Conservation (phyloP, 2,113 vertebrate species). For the Passer montanus region DNA sequence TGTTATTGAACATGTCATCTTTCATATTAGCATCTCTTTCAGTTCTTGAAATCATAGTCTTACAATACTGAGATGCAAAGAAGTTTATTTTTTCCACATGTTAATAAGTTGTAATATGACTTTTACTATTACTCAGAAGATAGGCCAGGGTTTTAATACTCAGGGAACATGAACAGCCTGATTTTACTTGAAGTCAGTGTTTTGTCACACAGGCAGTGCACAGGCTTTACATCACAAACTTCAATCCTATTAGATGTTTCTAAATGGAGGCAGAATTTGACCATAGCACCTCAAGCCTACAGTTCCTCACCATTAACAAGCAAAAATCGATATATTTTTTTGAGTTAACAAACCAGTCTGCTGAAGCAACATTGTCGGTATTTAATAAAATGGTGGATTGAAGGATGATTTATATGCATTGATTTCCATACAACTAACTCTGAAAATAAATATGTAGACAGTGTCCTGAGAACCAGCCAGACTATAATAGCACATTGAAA, state of each 20-base stretch:
- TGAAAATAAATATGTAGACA: background rate
- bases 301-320: background rate
- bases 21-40: background rate
- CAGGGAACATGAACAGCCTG: rapidly evolving
- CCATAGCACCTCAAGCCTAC: background rate
- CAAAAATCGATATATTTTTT: background rate
- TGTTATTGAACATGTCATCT: background rate
- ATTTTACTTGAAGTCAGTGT: background rate
- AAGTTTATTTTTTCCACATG: background rate
- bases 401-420: background rate
- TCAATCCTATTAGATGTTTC: background rate
- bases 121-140: background rate
- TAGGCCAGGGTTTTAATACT: background rate
- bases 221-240: background rate
- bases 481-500: background rate
- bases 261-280: background rate
- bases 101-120: background rate
- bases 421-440: background rate
- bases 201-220: background rate
- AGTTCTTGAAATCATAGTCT: background rate
- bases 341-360: background rate
- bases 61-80: background rate
- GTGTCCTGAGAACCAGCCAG: background rate
- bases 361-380: background rate
- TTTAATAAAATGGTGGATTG: background rate